These are phyloP conservation scores for Drosophila bifasciata DNA, from an alignment of 1,140 invertebrate species.

Conservation along the genomic window DNA sequence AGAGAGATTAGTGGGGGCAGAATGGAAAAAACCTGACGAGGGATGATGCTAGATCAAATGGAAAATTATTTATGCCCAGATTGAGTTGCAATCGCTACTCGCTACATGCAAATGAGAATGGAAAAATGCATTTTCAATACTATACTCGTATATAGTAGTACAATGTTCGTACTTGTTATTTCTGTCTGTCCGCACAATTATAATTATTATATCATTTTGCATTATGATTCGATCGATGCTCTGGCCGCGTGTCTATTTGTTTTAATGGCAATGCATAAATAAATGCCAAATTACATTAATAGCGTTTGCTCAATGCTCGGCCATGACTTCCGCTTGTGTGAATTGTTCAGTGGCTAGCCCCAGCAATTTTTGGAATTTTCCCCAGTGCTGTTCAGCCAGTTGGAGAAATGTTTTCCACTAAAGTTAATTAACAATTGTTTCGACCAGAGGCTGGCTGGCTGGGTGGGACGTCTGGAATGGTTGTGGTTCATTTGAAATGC, in stretches of 20 bases:
- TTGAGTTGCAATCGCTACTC: constrained; percentile 49
- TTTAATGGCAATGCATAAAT: constrained; percentile 75
- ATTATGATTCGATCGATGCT: constrained; percentile 67
- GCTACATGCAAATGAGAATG: constrained; percentile 49
- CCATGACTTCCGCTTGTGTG: constrained; percentile 64
- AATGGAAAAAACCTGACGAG: constrained; percentile 25
- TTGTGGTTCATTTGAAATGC: constrained; percentile 30
- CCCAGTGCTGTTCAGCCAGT: constrained; percentile 43
- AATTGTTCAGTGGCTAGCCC: constrained; percentile 44
- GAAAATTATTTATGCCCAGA: constrained; percentile 72
- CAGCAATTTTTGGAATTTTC: constrained; percentile 34
- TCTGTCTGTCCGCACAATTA: constrained; percentile 56
- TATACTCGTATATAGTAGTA: too few species aligned
- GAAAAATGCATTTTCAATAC: constrained; percentile 60
- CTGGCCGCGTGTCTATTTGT: constrained; percentile 58
- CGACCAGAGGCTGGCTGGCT: background rate
- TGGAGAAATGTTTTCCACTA: constrained; percentile 50
- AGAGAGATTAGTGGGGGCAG: too few species aligned
- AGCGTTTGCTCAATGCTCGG: constrained; percentile 63
- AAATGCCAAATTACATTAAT: constrained; percentile 80
- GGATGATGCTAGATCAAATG: constrained; percentile 41
- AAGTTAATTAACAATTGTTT: constrained; percentile 72
- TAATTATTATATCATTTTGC: constrained; percentile 51
- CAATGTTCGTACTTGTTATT: constrained; percentile 59
- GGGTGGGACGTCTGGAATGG: constrained; percentile 15